phyloP scores from a whole-genome alignment of 1,140 invertebrate species.

The Anastrepha obliqua region DNA sequence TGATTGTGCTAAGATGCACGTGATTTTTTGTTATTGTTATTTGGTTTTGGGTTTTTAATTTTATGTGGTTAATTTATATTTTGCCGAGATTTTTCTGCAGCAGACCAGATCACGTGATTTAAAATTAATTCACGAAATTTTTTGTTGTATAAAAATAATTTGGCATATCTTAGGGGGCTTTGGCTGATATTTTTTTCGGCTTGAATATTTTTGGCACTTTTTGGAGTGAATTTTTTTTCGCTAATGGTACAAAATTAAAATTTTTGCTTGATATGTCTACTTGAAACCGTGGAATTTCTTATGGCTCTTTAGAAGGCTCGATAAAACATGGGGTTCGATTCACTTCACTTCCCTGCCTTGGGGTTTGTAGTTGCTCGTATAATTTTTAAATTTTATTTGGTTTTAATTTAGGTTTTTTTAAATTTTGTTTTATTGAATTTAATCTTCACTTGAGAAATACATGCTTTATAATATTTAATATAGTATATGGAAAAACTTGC shows the following conservation, averaged over 20 bases:
- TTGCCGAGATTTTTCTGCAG: too few species aligned
- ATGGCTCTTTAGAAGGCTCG: not conserved
- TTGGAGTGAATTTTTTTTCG: not conserved
- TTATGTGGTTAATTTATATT: too few species aligned
- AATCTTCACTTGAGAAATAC: too few species aligned
- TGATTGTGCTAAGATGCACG: constrained; percentile 53
- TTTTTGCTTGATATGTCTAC: not conserved
- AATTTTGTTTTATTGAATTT: too few species aligned
- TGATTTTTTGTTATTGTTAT: not conserved
- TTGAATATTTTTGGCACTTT: constrained; percentile 28
- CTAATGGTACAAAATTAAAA: not conserved
- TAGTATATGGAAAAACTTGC: too few species aligned
- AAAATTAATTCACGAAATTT: too few species aligned
- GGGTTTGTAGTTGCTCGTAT: too few species aligned
- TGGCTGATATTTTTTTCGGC: not conserved
- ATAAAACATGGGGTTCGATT: too few species aligned
- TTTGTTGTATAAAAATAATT: not conserved
- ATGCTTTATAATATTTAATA: too few species aligned
- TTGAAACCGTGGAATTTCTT: constrained; percentile 1
- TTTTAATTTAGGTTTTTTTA: too few species aligned
- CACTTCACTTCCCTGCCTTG: not conserved
- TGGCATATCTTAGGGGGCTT: not conserved
- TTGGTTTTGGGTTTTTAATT: not conserved
- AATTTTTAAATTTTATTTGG: too few species aligned
- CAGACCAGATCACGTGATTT: too few species aligned